Evolutionary conservation across 2,888 invertebrate species (phyloP).

Genomic region (Hedychridium roseum): DNA sequence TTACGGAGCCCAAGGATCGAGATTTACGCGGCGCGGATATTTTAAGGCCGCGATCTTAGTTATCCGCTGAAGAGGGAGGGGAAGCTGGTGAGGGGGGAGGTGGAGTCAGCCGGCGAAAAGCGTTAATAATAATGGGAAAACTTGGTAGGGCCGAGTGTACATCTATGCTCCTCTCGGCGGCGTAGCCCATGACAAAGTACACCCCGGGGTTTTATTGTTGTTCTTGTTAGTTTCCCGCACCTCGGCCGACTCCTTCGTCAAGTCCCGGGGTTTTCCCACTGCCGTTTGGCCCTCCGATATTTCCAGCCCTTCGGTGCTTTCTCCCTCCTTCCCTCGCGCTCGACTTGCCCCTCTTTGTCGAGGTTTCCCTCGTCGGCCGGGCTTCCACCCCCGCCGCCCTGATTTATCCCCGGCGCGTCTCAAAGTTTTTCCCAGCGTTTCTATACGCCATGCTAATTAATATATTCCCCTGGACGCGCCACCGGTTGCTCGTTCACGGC

Average conservation of each 20-base stretch:
- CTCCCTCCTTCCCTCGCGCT: constrained; percentile 6
- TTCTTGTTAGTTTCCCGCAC: constrained; percentile 36
- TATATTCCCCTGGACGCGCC: constrained; percentile 35
- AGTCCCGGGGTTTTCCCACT: too few species aligned
- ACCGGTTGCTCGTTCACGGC: constrained; percentile 37
- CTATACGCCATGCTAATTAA: constrained; percentile 35
- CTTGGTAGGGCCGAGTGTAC: constrained; percentile 38
- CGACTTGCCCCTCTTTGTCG: constrained; percentile 2
- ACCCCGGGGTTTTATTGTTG: constrained; percentile 55
- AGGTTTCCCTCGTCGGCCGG: constrained; percentile 2
- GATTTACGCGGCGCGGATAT: too few species aligned
- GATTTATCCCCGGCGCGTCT: constrained; percentile 2
- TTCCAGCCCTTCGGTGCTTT: constrained; percentile 7
- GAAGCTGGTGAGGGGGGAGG: too few species aligned
- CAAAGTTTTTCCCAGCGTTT: constrained; percentile 16
- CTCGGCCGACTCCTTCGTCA: constrained; percentile 12
- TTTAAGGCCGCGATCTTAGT: too few species aligned
- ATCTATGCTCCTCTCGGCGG: constrained; percentile 26
- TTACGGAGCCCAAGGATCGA: too few species aligned
- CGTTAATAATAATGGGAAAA: constrained; percentile 61
- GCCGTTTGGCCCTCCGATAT: too few species aligned
- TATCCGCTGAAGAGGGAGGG: too few species aligned
- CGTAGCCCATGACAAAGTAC: constrained; percentile 53
- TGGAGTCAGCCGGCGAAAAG: constrained; percentile 27
- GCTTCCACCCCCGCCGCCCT: neutral